Percentiles rank a stretch among this genome's conserved stretches.
Evolutionary conservation across 2,888 invertebrate genomes (phyloP).

Genomic region (Branchipolynoe longqiensis): DNA sequence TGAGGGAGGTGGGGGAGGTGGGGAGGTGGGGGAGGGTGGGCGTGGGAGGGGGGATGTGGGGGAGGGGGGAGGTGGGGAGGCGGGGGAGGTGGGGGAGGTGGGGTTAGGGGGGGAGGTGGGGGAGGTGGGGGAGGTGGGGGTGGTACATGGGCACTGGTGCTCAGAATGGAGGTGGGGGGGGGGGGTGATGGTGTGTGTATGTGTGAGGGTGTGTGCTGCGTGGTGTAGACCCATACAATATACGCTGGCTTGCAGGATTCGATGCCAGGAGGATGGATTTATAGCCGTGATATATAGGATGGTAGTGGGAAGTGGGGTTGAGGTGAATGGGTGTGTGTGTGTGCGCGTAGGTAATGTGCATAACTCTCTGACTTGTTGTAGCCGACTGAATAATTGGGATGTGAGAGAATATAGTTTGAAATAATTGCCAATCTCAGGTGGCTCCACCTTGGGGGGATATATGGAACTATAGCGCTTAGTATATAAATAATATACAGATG

Average conservation of each 20-base stretch:
- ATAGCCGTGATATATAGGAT: not conserved
- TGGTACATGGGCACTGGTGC: not conserved
- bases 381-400: too few species aligned
- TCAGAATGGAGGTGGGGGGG: not conserved
- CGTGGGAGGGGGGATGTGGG: too few species aligned
- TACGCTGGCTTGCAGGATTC: not conserved
- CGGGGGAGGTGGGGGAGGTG: not conserved
- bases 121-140: not conserved
- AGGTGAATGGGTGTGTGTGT: not conserved
- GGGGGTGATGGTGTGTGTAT: not conserved
- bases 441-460: too few species aligned
- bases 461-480: too few species aligned
- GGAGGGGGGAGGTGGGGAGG: too few species aligned
- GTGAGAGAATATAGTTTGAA: too few species aligned
- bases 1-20: too few species aligned
- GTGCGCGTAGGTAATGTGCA: not conserved
- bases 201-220: not conserved
- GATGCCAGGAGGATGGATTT: not conserved
- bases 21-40: too few species aligned
- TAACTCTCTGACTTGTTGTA: too few species aligned
- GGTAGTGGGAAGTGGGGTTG: not conserved
- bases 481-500: too few species aligned
- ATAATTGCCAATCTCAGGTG: too few species aligned
- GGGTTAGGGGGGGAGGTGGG: not conserved
- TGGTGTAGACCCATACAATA: not conserved